Evolutionary conservation across 2,113 vertebrate species (phyloP).

Genomic region (Tor tambroides): DNA sequence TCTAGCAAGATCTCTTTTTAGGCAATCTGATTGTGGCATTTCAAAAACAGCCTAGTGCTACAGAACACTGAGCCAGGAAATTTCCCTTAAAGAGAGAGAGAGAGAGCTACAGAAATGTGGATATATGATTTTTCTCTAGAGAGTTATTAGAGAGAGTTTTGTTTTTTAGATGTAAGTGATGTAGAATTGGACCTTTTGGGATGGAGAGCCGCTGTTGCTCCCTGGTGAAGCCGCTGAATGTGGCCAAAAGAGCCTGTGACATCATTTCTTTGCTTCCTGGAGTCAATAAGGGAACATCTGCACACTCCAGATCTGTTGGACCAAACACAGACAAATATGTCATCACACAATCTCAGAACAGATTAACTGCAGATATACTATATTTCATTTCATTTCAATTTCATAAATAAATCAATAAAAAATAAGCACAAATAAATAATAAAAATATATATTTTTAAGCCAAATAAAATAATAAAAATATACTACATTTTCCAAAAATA

Average conservation of each 20-base stretch:
- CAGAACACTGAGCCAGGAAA: background rate
- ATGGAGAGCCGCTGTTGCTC: constrained; percentile 95
- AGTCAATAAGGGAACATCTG: constrained; percentile 93
- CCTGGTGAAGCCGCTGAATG: constrained; percentile 96
- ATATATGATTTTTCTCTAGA: background rate
- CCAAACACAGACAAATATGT: constrained; percentile 26
- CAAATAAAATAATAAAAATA: too few relatives aligned
- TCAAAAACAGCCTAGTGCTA: constrained; percentile 15
- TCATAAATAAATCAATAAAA: too few relatives aligned
- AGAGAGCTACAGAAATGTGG: background rate
- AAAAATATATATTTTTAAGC: too few relatives aligned
- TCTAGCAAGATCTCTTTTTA: constrained; percentile 48
- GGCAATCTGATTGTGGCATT: constrained; percentile 30
- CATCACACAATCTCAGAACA: background rate
- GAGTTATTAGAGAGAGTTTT: background rate
- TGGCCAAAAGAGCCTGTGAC: constrained; percentile 96
- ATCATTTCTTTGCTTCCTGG: constrained; percentile 99
- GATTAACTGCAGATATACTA: too few relatives aligned
- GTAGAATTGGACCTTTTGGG: constrained; percentile 84
- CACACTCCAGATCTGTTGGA: constrained; percentile 92
- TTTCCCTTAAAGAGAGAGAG: background rate
- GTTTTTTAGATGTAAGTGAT: background rate
- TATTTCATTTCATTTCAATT: too few relatives aligned
- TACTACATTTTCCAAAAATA: too few relatives aligned
- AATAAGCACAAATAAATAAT: too few relatives aligned